Evolutionary conservation across 1,140 invertebrate genomes (phyloP).

Genomic region (Neuroterus valhalla): DNA sequence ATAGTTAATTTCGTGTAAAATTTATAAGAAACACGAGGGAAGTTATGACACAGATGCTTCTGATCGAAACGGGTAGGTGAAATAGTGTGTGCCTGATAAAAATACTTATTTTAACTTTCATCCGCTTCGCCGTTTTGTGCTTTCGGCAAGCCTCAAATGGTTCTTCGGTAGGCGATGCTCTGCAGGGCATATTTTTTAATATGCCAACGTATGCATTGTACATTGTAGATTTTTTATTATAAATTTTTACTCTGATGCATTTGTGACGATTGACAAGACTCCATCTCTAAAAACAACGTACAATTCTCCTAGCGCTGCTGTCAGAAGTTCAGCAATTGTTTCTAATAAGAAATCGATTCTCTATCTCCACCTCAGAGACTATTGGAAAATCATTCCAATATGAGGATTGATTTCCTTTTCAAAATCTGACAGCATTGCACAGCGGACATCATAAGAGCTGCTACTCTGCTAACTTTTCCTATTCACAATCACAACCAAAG

Average conservation of each 20-base stretch:
- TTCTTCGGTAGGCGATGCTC: conserved; percentile 16
- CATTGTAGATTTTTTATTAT: too few species aligned
- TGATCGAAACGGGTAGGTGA: conserved; percentile 29
- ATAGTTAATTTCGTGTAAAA: conserved; percentile 4
- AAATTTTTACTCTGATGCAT: conserved; percentile 23
- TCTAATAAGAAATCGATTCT: not conserved
- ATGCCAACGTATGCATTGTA: too few species aligned
- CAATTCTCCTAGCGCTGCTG: conserved; percentile 20
- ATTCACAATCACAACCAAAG: conserved; percentile 29
- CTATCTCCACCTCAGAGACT: not conserved
- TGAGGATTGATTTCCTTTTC: not conserved
- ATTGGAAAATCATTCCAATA: too few species aligned
- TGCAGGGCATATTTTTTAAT: not conserved
- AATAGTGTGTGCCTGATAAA: conserved; percentile 41
- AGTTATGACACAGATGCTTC: conserved; percentile 13
- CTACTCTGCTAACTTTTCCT: conserved; percentile 14
- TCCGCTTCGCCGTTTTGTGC: conserved; percentile 43
- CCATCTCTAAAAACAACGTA: conserved; percentile 26
- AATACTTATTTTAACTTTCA: conserved; percentile 43
- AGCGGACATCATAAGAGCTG: not conserved
- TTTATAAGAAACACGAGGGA: conserved; percentile 9
- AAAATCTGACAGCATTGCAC: conserved; percentile 10
- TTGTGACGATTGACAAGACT: conserved; percentile 29
- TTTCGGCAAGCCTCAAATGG: conserved; percentile 41
- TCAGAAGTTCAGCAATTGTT: not conserved